A percentile compares a stretch with the other conserved stretches of the same genome.
These are phyloP conservation scores for Saccostrea glomerata DNA, from an alignment of 1,140 invertebrate genomes.

Conservation along the genomic window DNA sequence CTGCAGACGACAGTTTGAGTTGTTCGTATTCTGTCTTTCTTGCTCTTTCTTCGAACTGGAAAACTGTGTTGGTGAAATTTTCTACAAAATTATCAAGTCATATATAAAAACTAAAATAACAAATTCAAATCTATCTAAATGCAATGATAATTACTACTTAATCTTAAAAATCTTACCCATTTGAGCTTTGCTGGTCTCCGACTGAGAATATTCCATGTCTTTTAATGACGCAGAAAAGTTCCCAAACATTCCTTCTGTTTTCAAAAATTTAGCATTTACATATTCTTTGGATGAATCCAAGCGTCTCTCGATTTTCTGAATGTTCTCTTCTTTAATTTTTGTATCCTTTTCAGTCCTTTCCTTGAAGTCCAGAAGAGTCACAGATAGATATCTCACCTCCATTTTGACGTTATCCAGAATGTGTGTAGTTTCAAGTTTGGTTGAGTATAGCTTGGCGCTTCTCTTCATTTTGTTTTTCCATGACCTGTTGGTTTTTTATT, in stretches of 20 bases:
- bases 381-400: background rate
- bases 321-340: background rate
- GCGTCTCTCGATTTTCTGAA: background rate
- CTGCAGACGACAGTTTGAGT: conserved; percentile 10
- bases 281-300: background rate
- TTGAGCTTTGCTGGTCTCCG: background rate
- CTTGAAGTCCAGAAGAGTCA: background rate
- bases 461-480: background rate
- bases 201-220: background rate
- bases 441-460: background rate
- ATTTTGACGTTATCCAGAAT: background rate
- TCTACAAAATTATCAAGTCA: background rate
- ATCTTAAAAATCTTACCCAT: background rate
- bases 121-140: background rate
- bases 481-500: background rate
- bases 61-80: background rate
- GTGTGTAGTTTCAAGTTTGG: background rate
- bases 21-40: background rate
- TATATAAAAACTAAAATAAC: background rate
- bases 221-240: background rate
- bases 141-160: too few relatives aligned
- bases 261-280: background rate
- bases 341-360: background rate
- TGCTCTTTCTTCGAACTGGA: background rate
- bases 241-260: background rate